Base-by-base conservation (phyloP, 2,797 vertebrate species). In the Myoxocephalus aenaeus region DNA sequence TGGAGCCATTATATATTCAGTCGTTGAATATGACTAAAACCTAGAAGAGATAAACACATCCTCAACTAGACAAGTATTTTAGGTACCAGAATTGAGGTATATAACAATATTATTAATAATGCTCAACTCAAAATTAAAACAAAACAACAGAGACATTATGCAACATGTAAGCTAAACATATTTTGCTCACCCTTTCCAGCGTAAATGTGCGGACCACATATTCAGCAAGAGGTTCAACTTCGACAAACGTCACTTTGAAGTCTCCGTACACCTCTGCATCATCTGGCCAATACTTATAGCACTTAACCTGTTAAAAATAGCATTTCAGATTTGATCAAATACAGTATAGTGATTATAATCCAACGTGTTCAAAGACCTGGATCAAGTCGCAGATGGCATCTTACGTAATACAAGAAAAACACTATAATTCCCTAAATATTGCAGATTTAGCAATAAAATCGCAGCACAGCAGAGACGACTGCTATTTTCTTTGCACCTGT, bases 241-340 rank as follows among this genome's bases (percentile, higher is more conserved):
- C 98, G 77, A 99, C 90, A 73, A 98, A 99, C 1, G 97, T 97
- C 90, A 99, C 98, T 94, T 99, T 99, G 93, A 99, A 99, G 91
- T 99, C 98, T 32, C 97, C 98, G 50, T 98, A 99, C 85, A 99
- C 96, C 88, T 99, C 98, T 4, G 97, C 97, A 86, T 99, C 98
- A 6, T 99, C 98, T 27, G 98, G 98, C 98, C 98, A 99, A 84
- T 99, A 99, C 84, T 99, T 99, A 85, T 99, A 99, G 87, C 98
- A 99, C 79, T 99, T 99, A 22, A 99, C 98, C 98, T 99, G 92
- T 87, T 32, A 7, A 46, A 91, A 27, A 81, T 32, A 27, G 48
- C 34, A 57, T 3, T 29, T 3, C 10, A 57, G 7, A 67, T 63
- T 8, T 18, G 0, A 56, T 44, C 8, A 56, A 54, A 81, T 32